Base-by-base conservation (phyloP, 1,140 invertebrate species). In the Drosophila elegans region DNA sequence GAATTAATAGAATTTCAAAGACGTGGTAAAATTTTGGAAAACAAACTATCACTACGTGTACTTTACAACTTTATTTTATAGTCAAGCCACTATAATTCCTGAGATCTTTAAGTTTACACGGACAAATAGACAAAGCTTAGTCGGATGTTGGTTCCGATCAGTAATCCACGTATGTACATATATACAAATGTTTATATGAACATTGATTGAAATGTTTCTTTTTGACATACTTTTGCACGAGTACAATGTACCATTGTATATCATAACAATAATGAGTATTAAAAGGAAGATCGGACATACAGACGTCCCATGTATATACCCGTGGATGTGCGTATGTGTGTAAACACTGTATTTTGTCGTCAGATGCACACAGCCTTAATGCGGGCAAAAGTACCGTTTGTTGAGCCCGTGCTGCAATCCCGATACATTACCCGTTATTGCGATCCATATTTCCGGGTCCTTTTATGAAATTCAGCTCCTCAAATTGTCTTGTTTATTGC, bases 401-500 rank as follows among this genome's bases (percentile, higher is more conserved):
- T 12, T 5, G 6, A 9, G 3, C 16, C n/a, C 12, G 39, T 6
- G 2, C 32, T 25, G 41, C 9, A 1, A 4, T 32, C 13, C 13
- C 21, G 29, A 16, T 71, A 38, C 38, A 59, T 85, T 85, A 91
- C 90, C 85, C 86, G 48, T 90, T 91, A 64, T 90, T 91, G 48
- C 80, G 85, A 49, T 91, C 90, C 90, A 91, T 88, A 68, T 56
- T 84, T 13, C 42, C 21, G 48, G 48, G 46, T 44, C n/a, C 44
- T 62, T 68, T n/a, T 64, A 46, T 36, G 27, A 79, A 59, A 53
- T 74, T 69, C 49, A 77, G 39, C 29, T 66, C 21, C 12, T 21
- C 6, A 53, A 67, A 10, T 68, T n/a, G 38, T 27, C 57, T 73
- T 89, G 62, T 84, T 88, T 86, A 82, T 86, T 46, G 63, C 60